Conservation (phyloP, 35 echinoderm and acorn worm genomes). For the Hemicentrotus pulcherrimus region DNA sequence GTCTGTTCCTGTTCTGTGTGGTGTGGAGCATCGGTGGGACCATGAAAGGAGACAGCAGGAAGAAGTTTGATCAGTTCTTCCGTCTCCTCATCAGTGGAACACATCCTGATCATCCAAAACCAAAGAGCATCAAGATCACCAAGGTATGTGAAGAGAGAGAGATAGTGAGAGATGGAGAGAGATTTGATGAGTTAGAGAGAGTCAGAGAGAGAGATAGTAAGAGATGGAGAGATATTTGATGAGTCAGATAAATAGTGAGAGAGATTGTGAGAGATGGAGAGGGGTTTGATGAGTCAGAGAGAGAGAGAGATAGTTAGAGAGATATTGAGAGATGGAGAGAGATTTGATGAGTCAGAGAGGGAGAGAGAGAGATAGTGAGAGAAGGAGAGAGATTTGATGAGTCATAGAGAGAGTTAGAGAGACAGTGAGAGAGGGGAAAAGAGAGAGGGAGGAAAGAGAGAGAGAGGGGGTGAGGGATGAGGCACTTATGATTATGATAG, state of each 20-base stretch:
- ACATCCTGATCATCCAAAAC: constrained; percentile 89
- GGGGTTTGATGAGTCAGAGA: too few relatives aligned
- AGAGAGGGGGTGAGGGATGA: too few relatives aligned
- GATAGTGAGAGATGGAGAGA: not conserved
- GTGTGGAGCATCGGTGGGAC: constrained; percentile 91
- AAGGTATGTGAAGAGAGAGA: constrained; percentile 66
- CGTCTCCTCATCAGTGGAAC: constrained; percentile 92
- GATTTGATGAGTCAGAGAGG: not conserved
- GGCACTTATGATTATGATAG: too few relatives aligned
- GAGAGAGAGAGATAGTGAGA: not conserved
- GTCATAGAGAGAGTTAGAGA: too few relatives aligned
- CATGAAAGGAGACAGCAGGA: constrained; percentile 80
- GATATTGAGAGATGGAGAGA: not conserved
- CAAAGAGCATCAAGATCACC: constrained; percentile 98
- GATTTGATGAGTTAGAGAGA: not conserved
- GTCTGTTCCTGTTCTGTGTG: constrained; percentile 90
- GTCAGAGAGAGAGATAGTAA: not conserved
- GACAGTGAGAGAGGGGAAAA: not conserved
- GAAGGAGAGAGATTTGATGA: too few relatives aligned
- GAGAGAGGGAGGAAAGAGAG: not conserved
- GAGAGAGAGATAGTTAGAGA: too few relatives aligned
- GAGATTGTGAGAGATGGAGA: too few relatives aligned
- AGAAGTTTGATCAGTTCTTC: constrained; percentile 98
- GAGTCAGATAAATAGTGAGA: too few relatives aligned
- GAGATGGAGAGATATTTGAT: too few relatives aligned